Base-by-base conservation (phyloP, 1,140 invertebrate genomes). In the Galleria mellonella region DNA sequence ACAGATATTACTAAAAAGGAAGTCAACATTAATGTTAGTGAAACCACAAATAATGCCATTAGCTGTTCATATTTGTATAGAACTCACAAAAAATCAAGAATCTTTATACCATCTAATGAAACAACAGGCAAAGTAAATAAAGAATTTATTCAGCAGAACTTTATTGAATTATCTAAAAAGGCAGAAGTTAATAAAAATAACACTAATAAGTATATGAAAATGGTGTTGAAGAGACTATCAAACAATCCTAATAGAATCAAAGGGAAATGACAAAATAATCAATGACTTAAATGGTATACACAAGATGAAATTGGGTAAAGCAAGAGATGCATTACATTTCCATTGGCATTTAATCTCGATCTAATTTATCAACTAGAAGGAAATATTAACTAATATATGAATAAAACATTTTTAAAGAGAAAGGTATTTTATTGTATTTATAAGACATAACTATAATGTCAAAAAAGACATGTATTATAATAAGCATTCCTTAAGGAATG, bases 401-500 rank as follows among this genome's bases (percentile, higher is more conserved):
- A 29, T 36, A 45, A 63, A 50, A 37, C 17, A 43, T 52, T 58
- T 57, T 38, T 59, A 62, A 63, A 53, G 40, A 45, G 42, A 51
- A 47, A 65, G 51, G 59, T 53, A 51, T 45, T 68, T 75, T 74
- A 77, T 73, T 75, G 15, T 59, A 43, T 65, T 55, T 57, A 47
- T 62, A 53, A 63, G 46, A 45, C 56, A 51, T 61, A 55, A 43
- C 56, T 70, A 69, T 65, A 54, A 75, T 81, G 76, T 82, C 76
- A 69, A 71, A 72, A 81, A 66, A 72, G 73, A 82, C 74, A 78
- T 42, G 40, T 54, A 50, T 56, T 51, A 64, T 72, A 39, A 60
- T 61, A 63, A 56, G 53, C 62, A 79, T 73, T 72, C 70, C 64
- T 60, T 45, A 52, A 55, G 58, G 61, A 70, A 68, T 68, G 55